Conservation (phyloP, 2,888 invertebrate genomes). For the Cylloceria caligata region DNA sequence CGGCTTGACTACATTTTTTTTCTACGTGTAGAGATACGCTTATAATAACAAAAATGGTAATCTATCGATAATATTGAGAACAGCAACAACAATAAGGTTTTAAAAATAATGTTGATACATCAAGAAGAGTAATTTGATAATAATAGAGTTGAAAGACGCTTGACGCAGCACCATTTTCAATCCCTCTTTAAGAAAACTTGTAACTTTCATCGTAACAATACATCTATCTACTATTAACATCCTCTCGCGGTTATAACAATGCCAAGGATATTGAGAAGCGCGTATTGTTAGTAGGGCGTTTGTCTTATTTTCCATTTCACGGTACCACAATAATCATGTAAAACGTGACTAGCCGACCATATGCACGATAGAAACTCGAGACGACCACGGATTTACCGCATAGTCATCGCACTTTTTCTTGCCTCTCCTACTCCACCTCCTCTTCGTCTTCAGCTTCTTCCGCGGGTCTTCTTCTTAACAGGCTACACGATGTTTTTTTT, state of each 20-base stretch:
- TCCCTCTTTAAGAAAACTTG: not conserved
- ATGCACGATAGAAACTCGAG: constrained; percentile 28
- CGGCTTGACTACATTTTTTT: too few species aligned
- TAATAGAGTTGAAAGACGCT: too few species aligned
- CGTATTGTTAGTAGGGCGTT: not conserved
- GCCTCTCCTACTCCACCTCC: not conserved
- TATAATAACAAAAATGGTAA: too few species aligned
- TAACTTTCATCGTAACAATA: not conserved
- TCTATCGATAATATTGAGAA: too few species aligned
- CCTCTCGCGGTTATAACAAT: constrained; percentile 1
- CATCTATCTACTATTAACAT: constrained; percentile 9
- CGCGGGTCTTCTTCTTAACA: constrained; percentile 6
- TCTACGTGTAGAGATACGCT: too few species aligned
- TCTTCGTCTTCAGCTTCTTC: not conserved
- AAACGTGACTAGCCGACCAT: constrained; percentile 9
- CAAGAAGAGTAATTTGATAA: too few species aligned
- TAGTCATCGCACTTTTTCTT: not conserved
- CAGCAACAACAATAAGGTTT: too few species aligned
- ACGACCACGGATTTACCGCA: not conserved
- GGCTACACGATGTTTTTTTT: not conserved
- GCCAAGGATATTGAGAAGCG: constrained; percentile 1
- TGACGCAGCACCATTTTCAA: not conserved
- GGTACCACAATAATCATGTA: constrained; percentile 22
- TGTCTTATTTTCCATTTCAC: constrained; percentile 19
- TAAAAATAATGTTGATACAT: too few species aligned